These are phyloP conservation scores for Galeopsomyia nigrocyanea DNA, from an alignment of 2,888 invertebrate species.

Conservation along the genomic window DNA sequence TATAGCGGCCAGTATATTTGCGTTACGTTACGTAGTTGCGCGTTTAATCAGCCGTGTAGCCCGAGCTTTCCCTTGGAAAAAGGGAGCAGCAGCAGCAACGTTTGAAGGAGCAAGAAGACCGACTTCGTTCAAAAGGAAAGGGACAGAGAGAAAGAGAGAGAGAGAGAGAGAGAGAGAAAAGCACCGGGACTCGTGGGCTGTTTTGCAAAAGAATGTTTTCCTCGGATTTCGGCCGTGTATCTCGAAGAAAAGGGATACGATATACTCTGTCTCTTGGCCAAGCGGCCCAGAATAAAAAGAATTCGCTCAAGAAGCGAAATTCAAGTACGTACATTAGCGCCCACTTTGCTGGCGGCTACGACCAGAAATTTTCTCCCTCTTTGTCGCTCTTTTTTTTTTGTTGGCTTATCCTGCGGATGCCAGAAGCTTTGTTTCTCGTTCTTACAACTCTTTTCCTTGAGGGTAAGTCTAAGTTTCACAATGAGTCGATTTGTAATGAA, in stretches of 20 bases:
- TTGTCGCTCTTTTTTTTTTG: neutral
- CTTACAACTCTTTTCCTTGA: too few relatives aligned
- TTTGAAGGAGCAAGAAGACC: slow-evolving; percentile 55
- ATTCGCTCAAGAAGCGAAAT: slow-evolving; percentile 42
- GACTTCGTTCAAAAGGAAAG: slow-evolving; percentile 5
- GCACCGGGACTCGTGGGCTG: slow-evolving; percentile 40
- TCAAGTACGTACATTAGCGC: slow-evolving; percentile 43
- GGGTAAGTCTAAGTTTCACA: too few relatives aligned
- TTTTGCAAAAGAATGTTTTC: slow-evolving; percentile 45
- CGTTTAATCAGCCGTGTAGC: slow-evolving; percentile 67
- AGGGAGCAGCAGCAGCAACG: slow-evolving; percentile 51
- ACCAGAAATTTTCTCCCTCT: slow-evolving; percentile 16
- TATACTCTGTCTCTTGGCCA: neutral
- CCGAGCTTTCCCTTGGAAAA: slow-evolving; percentile 48
- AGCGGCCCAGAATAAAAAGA: slow-evolving; percentile 28
- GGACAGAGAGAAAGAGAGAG: slow-evolving; percentile 9
- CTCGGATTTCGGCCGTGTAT: slow-evolving; percentile 21
- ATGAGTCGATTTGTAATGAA: too few relatives aligned
- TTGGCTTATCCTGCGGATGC: too few relatives aligned
- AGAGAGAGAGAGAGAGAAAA: slow-evolving; percentile 12
- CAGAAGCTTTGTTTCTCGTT: too few relatives aligned
- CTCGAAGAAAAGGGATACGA: slow-evolving; percentile 22
- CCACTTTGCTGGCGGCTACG: slow-evolving; percentile 9
- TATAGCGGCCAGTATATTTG: slow-evolving; percentile 62
- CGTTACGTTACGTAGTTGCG: slow-evolving; percentile 67